A percentile compares a stretch with the other conserved stretches of the same genome.
Evolutionary conservation across 2,113 vertebrate species (phyloP).

Genomic region (Rostratula benghalensis): DNA sequence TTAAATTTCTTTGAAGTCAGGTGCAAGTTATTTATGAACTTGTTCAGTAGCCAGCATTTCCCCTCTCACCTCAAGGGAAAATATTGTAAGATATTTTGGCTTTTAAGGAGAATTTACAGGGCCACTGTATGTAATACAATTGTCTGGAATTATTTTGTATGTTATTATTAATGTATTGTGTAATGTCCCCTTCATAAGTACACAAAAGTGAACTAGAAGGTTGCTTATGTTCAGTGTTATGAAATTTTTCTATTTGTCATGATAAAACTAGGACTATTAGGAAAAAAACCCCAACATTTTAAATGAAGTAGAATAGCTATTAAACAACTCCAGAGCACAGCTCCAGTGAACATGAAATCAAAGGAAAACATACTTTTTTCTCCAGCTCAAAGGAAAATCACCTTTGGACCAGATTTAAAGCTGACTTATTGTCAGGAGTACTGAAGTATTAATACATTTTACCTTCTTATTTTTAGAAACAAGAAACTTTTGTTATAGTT

Average conservation of each 20-base stretch:
- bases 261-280: neutral
- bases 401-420: neutral
- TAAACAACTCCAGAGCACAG: neutral
- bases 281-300: neutral
- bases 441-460: conserved; percentile 16
- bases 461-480: conserved; percentile 24
- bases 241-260: neutral
- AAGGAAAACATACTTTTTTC: neutral
- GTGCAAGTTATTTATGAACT: conserved; percentile 20
- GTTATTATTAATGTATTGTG: neutral
- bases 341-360: neutral
- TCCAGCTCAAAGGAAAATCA: neutral
- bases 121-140: neutral
- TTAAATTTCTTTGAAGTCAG: conserved; percentile 8
- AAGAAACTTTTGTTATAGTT: conserved; percentile 1
- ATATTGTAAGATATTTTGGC: neutral
- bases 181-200: neutral
- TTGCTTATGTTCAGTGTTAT: neutral
- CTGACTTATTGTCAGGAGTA: neutral
- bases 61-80: neutral
- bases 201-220: neutral
- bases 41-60: neutral
- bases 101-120: neutral
- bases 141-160: neutral
- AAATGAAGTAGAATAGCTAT: neutral